These are phyloP conservation scores for Clinocottus analis DNA, from an alignment of 2,113 vertebrate species.

Conservation along the genomic window DNA sequence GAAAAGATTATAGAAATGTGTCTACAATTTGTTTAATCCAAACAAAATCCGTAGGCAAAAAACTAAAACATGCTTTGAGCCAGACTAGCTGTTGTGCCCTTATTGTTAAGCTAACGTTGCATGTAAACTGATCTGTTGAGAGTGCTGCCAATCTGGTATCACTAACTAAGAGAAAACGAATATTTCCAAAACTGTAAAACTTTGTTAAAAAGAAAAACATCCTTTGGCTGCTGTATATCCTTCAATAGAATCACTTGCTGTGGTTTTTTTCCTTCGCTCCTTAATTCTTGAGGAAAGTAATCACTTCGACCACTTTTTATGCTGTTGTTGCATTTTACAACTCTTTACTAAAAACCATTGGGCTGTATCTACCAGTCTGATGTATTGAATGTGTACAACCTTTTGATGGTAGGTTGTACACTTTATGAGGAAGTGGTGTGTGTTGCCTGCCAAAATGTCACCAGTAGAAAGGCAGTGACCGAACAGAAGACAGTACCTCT, in stretches of 20 bases:
- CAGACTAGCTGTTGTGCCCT: background rate
- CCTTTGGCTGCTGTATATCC: background rate
- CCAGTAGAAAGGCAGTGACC: background rate
- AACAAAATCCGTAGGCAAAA: background rate
- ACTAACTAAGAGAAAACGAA: background rate
- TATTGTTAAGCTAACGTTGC: background rate
- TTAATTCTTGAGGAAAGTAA: background rate
- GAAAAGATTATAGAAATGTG: background rate
- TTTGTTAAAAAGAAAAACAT: background rate
- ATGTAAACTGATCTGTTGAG: background rate
- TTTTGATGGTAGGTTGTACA: background rate
- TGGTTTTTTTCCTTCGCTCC: background rate
- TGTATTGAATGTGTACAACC: background rate
- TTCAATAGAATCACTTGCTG: background rate
- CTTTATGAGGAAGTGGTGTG: background rate
- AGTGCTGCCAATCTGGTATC: too few species aligned
- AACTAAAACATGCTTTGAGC: background rate
- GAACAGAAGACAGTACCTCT: constrained; percentile 71
- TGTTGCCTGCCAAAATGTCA: background rate
- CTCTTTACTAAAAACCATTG: background rate
- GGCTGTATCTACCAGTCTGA: background rate
- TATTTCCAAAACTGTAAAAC: background rate
- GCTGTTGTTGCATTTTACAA: background rate
- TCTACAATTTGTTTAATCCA: background rate
- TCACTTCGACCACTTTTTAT: background rate